These are phyloP conservation scores for Eupleurogrammus muticus DNA, from an alignment of 2,797 vertebrate species.

Conservation along the genomic window DNA sequence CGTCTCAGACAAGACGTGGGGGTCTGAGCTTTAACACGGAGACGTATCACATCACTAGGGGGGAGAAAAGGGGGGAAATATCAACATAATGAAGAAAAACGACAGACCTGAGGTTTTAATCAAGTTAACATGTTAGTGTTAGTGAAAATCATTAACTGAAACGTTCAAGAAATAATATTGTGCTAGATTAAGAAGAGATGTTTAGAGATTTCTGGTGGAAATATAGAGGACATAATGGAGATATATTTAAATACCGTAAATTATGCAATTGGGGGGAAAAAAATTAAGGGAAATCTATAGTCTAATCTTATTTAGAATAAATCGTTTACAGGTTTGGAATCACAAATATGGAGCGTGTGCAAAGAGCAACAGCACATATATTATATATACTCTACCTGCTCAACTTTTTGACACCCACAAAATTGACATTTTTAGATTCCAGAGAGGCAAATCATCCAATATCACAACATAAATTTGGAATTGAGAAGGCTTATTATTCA, in stretches of 20 bases:
- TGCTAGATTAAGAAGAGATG: background rate
- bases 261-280: background rate
- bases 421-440: background rate
- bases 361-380: too few species aligned
- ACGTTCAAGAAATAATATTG: background rate
- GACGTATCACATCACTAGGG: conserved; percentile 14
- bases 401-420: background rate
- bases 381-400: background rate
- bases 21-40: conserved; percentile 16
- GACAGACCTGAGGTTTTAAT: background rate
- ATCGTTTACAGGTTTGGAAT: background rate
- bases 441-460: background rate
- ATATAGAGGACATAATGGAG: background rate
- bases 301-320: background rate
- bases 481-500: too few species aligned
- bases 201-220: background rate
- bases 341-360: background rate
- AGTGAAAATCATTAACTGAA: background rate
- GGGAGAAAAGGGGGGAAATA: background rate
- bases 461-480: background rate
- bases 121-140: background rate
- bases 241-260: background rate
- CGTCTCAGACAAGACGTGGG: conserved; percentile 11
- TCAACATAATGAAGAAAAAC: conserved; percentile 7
- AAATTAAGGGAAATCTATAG: background rate